Conservation (phyloP, 1,140 invertebrate genomes). For the Cepaea nemoralis region DNA sequence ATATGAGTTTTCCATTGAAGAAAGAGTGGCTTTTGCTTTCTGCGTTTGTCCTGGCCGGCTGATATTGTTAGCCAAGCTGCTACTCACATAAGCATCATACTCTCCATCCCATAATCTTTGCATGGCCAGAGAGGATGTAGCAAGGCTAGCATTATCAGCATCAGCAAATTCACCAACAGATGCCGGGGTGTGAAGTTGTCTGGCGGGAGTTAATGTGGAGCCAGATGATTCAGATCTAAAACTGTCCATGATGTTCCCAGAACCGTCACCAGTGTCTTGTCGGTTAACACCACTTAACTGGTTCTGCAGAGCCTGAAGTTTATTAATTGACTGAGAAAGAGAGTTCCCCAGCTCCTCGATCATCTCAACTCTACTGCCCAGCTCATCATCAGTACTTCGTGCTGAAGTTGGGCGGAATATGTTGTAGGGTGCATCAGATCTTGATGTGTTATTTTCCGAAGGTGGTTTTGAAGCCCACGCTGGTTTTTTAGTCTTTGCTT, state of each 20-base stretch:
- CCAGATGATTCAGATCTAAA: slow-evolving; percentile 36
- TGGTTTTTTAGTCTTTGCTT: slow-evolving; percentile 37
- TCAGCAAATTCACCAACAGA: slow-evolving; percentile 39
- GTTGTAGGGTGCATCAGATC: slow-evolving; percentile 56
- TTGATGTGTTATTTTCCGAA: slow-evolving; percentile 35
- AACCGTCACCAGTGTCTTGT: slow-evolving; percentile 14
- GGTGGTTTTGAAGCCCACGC: slow-evolving; percentile 38
- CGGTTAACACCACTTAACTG: slow-evolving; percentile 45
- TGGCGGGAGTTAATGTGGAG: slow-evolving; percentile 15
- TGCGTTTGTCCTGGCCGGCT: slow-evolving; percentile 60
- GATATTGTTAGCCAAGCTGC: slow-evolving; percentile 66
- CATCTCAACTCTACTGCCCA: slow-evolving; percentile 21
- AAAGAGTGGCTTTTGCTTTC: slow-evolving; percentile 63
- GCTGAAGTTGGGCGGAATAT: slow-evolving; percentile 63
- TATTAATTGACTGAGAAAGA: slow-evolving; percentile 53
- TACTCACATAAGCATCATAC: not conserved
- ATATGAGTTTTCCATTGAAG: slow-evolving; percentile 69
- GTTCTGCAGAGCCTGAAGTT: slow-evolving; percentile 49
- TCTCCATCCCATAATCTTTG: not conserved
- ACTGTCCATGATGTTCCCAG: slow-evolving; percentile 35
- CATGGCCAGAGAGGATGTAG: not conserved
- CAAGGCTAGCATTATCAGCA: not conserved
- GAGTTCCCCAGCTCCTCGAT: slow-evolving; percentile 49
- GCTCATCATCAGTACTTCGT: slow-evolving; percentile 59
- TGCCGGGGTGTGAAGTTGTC: not conserved